Base-by-base conservation (phyloP, 2,888 invertebrate genomes). In the Pammene fasciana region DNA sequence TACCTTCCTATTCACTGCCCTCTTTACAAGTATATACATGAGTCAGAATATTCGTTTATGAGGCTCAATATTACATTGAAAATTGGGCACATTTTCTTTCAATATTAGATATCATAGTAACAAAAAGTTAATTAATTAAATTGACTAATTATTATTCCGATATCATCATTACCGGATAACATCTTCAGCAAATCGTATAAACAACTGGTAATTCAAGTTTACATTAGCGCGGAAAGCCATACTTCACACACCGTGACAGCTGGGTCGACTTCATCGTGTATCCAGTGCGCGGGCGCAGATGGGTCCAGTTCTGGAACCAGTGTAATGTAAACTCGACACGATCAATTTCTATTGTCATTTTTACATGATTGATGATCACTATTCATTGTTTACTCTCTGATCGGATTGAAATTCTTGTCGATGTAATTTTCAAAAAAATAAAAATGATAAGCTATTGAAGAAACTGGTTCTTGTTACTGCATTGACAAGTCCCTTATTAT, bases 241-340 rank as follows among this genome's bases (percentile, higher is more conserved):
- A 46, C 61, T 62, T 67, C 55, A 62, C 67, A 61, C 57, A 67
- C 71, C 64, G 72, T 73, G 72, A 73, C 72, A 71, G 72, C 66
- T 50, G 55, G 65, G 66, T 71, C 68, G 74, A 72, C 75, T 72
- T 70, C 50, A 48, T 10, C 48, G 10, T 48, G 9, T 4, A 8
- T 14, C 14, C 16, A 11, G 10, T 50, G 48, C 16, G 14, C 16
- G 0, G 18, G 50, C 18, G 13, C 26, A 50, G 50, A 10, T 9
- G 48, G 18, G 13, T 50, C 50, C 50, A 26, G 18, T 13, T 18
- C 18, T 50, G 7, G 10, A 11, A 26, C 50, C 16, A 16, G 3
- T 16, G 0, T 16, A 16, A 48, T 10, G 14, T 9, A 14, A 16
- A 5, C 48, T 14, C 14, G n/a, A 14, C n/a, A n/a, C 14, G 3